phyloP scores from a whole-genome alignment of 2,113 vertebrate genomes.

The Catharus bicknelli region DNA sequence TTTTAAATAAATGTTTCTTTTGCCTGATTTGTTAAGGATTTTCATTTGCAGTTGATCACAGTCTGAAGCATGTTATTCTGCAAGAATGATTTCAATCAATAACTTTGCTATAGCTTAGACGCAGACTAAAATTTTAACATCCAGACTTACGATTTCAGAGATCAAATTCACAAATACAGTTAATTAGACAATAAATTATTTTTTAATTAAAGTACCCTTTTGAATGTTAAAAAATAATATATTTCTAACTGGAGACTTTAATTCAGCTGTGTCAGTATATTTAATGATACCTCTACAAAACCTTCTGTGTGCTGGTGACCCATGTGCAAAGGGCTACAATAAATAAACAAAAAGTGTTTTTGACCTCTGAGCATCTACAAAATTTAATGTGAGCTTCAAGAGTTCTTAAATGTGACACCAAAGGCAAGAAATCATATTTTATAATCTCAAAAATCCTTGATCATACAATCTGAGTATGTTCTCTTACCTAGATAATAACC shows the following conservation, averaged over 20 bases:
- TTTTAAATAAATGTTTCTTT: neutral
- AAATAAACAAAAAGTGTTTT: neutral
- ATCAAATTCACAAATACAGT: neutral
- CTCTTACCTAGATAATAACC: constrained; percentile 93
- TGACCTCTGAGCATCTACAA: neutral
- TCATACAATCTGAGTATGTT: neutral
- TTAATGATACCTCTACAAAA: neutral
- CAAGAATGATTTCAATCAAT: neutral
- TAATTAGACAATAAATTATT: neutral
- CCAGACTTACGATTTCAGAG: neutral
- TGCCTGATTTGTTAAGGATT: neutral
- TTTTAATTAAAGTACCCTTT: neutral
- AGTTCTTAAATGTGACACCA: neutral
- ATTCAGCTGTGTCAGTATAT: neutral
- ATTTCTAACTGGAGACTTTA: neutral
- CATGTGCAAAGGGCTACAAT: neutral
- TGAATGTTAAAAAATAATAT: neutral
- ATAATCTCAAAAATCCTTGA: neutral
- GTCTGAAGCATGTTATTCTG: neutral
- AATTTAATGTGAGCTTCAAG: neutral
- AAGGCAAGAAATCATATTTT: neutral
- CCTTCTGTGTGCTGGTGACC: neutral
- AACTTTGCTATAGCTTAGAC: neutral
- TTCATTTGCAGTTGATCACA: constrained; percentile 1
- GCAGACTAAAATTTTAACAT: neutral